phyloP scores from a whole-genome alignment of 2,888 invertebrate genomes.

The Caenorhabditis wallacei region DNA sequence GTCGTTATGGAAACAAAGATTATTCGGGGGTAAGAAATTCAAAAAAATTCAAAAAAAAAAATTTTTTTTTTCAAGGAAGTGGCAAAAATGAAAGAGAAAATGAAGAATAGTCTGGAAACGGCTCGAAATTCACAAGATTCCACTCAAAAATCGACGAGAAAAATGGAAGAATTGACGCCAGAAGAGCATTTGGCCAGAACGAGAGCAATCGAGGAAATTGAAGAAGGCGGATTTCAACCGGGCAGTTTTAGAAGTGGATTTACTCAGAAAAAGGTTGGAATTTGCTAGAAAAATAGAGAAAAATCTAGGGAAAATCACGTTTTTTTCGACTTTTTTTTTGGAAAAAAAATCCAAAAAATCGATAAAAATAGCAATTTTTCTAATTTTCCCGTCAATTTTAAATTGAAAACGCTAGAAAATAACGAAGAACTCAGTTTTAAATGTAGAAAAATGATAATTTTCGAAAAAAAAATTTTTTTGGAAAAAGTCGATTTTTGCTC shows the following conservation, averaged over 20 bases:
- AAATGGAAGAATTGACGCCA: conserved; percentile 32
- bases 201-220: conserved; percentile 52
- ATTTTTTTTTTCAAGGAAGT: conserved; percentile 44
- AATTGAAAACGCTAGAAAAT: too few relatives aligned
- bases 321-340: too few relatives aligned
- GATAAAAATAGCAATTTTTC: too few relatives aligned
- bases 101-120: conserved; percentile 43
- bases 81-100: conserved; percentile 61
- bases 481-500: background rate
- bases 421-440: too few relatives aligned
- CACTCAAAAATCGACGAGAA: conserved; percentile 14
- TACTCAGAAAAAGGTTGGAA: conserved; percentile 21
- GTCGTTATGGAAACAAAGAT: conserved; percentile 49
- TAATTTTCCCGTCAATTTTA: too few relatives aligned
- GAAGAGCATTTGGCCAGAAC: conserved; percentile 50
- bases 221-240: conserved; percentile 54
- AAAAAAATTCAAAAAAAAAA: conserved; percentile 12
- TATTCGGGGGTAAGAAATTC: conserved; percentile 37
- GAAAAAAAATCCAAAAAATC: too few relatives aligned
- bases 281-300: too few relatives aligned
- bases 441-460: too few relatives aligned
- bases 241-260: conserved; percentile 27
- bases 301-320: too few relatives aligned
- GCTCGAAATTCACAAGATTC: conserved; percentile 24
- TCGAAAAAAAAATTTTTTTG: background rate